Percentiles rank a stretch among this genome's conserved stretches.
Conservation (phyloP, 1,140 invertebrate genomes). For the Subanguina moxae region DNA sequence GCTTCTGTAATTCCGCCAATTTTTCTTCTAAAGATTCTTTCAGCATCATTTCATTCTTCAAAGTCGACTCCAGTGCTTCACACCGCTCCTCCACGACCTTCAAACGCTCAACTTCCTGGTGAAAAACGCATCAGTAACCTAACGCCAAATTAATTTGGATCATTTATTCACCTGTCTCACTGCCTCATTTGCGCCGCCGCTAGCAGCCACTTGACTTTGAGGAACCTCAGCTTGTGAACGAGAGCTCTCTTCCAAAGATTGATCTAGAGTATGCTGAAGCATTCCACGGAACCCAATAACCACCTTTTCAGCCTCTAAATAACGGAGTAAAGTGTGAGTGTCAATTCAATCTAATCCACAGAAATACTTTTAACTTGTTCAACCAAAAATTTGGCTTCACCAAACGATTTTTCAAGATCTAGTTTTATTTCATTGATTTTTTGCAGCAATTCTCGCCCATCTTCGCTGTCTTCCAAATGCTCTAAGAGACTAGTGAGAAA, state of each 20-base stretch:
- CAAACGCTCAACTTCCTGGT: too few relatives aligned
- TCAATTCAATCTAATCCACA: neutral
- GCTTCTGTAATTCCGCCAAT: too few relatives aligned
- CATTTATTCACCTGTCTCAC: too few relatives aligned
- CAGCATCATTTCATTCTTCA: too few relatives aligned
- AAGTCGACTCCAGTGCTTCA: too few relatives aligned
- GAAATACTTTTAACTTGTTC: neutral
- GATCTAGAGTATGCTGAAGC: neutral
- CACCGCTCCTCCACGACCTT: too few relatives aligned
- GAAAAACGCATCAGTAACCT: too few relatives aligned
- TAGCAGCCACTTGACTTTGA: too few relatives aligned
- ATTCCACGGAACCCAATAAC: neutral
- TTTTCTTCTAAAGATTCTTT: too few relatives aligned
- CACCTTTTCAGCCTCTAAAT: neutral
- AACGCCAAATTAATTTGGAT: too few relatives aligned
- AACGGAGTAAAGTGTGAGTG: neutral
- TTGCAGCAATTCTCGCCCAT: neutral
- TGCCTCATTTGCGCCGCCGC: too few relatives aligned
- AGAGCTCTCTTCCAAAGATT: neutral
- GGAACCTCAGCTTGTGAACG: too few relatives aligned
- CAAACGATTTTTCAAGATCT: neutral
- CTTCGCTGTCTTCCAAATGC: constrained; percentile 2
- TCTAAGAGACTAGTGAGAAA: neutral
- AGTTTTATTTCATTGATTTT: neutral
- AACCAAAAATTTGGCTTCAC: neutral